Base-by-base conservation (phyloP, 2,888 invertebrate genomes). In the Hofmannophila pseudospretella region DNA sequence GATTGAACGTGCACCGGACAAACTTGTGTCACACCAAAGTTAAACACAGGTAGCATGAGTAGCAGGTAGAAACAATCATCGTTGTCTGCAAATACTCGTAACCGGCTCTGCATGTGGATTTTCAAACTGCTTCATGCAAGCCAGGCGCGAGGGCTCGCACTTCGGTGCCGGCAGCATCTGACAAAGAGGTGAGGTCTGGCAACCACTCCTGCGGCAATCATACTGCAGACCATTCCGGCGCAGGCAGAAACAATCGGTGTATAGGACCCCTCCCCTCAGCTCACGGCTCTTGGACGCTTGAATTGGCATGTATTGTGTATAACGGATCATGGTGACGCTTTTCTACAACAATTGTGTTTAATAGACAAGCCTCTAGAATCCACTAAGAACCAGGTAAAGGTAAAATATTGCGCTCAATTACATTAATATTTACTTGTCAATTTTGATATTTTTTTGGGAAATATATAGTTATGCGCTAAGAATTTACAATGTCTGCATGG, bases 191-290 rank as follows among this genome's bases (percentile, higher is more conserved):
- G 77, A 77, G 33, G 69, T 70, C 42, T 85, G 84, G 48, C 89
- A 88, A 20, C 81, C 85, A 35, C 67, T 81, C 42, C 89, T 71
- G 7, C 79, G 81, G 47, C 90, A 90, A 38, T 88, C 84, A 42
- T 88, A 86, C 51, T 90, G 90, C 16, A 90, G 60, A 1, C 90
- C 90, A 48, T 90, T 89, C 37, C 89, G 73, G 14, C 88, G 86
- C 22, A 88, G 68, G 46, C 90, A 90, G 43, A 72, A 73, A 47
- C 90, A 90, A 39, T 89, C 88, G 0, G 80, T 84, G 41, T 82
- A 84, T 7, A 89, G 58, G 28, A 84, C 57, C 11, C 89, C 78
- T 4, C 85, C 87, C 29, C 88, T 71, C 11, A 90, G 66, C 47
- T 89, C 89, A 7, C 88, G 79, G 47, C 88, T 87, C 47, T 61